These are phyloP conservation scores for Fulica atra DNA, from an alignment of 2,113 vertebrate genomes.

Conservation along the genomic window DNA sequence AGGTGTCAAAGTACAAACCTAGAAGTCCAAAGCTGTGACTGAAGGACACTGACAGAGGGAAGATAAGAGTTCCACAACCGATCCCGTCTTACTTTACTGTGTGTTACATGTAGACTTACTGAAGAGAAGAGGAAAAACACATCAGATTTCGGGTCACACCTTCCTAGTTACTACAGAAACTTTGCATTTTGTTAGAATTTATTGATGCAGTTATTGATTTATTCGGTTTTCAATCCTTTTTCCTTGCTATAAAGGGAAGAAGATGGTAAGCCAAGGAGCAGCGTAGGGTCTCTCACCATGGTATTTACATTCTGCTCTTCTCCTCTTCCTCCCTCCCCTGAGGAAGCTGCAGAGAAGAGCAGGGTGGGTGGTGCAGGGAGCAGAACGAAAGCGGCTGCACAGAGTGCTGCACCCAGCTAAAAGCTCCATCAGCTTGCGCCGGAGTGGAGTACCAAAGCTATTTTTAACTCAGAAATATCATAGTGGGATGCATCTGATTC, in stretches of 20 bases:
- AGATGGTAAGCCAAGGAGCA: too few species aligned
- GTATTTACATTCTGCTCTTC: neutral
- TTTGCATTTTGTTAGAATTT: neutral
- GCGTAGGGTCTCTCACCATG: neutral
- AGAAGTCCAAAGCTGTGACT: neutral
- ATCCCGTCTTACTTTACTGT: neutral
- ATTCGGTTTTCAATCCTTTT: neutral
- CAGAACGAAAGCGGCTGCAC: accelerated
- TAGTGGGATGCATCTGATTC: neutral
- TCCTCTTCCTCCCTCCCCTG: neutral
- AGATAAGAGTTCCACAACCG: neutral
- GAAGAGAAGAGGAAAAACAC: neutral
- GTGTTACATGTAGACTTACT: neutral
- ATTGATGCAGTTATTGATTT: accelerated
- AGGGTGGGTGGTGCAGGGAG: neutral
- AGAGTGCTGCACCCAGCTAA: neutral
- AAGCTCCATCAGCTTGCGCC: neutral
- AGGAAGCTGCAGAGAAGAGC: neutral
- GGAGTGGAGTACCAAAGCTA: neutral
- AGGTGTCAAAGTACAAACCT: neutral
- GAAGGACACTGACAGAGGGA: neutral
- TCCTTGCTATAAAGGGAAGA: neutral
- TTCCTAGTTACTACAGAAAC: neutral
- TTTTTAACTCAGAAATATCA: neutral
- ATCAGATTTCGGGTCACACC: accelerated